Base-by-base conservation (phyloP, 2,113 vertebrate species). In the Planiliza haematocheilus region DNA sequence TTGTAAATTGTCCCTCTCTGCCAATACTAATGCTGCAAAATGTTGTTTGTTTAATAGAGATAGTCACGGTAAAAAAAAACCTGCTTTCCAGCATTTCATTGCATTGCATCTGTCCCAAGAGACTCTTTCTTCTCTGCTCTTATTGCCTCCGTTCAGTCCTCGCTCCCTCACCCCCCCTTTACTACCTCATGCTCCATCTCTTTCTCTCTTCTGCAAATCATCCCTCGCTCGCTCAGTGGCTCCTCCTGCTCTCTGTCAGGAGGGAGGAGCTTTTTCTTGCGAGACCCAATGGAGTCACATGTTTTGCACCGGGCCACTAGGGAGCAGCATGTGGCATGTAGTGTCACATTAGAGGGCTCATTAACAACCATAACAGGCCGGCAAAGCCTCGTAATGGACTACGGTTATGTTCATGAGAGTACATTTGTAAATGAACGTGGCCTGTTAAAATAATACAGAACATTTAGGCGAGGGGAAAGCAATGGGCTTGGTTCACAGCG, bases 281-380 rank as follows among this genome's bases (percentile, higher is more conserved):
- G 48, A 66, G 18, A 36, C 43, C 66, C 59, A 64, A 59, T 62
- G 49, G 61, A 77, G 57, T 76, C 46, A 57, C 78, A 63, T 83
- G 79, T 88, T 91, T 88, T 74, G 30, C 34, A 45, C 10, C 41
- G 53, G 59, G 70, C 92, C 93, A 86, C 89, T 91, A 89, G 91
- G 91, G 93, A 84, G 92, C 91, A 91, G 92, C 81, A 79, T 80
- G 80, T 77, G 81, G 79, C 84, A 83, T 85, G 72, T 70, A 76
- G 72, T 86, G 83, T 79, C 73, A 75, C 55, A 61, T 81, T 80
- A 68, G 58, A 81, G 76, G 80, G 61, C 55, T 82, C 81, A 80
- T 87, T 87, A 86, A 72, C 76, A 70, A 46, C 51, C 38, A 52
- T 55, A 74, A 66, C 56, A 48, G 43, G 61, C 78, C 37, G 59